Evolutionary conservation across 2,797 vertebrate species (phyloP), one percentile per base, ranked within the genome.

Genomic region (Telmatherina bonti): DNA sequence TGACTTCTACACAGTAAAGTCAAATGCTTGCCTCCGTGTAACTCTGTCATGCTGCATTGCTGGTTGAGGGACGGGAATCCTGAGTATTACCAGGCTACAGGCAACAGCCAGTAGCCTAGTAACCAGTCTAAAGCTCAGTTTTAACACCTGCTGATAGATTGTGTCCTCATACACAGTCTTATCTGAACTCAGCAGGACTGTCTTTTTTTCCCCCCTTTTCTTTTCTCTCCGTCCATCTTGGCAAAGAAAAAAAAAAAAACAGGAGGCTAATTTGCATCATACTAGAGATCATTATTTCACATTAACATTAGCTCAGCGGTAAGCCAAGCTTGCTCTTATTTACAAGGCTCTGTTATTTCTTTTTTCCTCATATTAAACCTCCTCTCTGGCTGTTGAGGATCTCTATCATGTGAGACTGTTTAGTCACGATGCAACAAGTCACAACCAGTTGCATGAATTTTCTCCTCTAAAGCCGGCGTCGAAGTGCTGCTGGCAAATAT

Each of bases 101-200:
- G 52, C 47, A 76, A 52, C 62, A 45, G 30, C 27, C 35, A 57
- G 79, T 45, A 73, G 55, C 72, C 45, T 55, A 54, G 55, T 47
- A 63, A 81, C 67, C 62, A 36, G 60, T 61, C 30, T 45, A 30
- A 68, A n/a, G 22, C 60, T 59, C 16, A 41, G 58, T 68, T 62
- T 5, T n/a, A 76, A 52, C 84, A 77, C 60, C 78, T 76, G 70
- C 38, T 72, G 2, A 43, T 60, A 67, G 41, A 62, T 41, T 59
- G 31, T 0, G 27, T 61, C 31, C 62, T 22, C 36, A 72, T 36
- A 53, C 38, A 67, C 38, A 70, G 10, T 35, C 43, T 38, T 52
- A 58, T 61, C 62, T 74, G 57, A 69, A 63, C 62, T 56, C 64
- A 61, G 35, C 72, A 81, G 70, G 67, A 79, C 80, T 62, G 78